phyloP scores from a whole-genome alignment of 1,140 invertebrate genomes.

The Anastatus disparis region DNA sequence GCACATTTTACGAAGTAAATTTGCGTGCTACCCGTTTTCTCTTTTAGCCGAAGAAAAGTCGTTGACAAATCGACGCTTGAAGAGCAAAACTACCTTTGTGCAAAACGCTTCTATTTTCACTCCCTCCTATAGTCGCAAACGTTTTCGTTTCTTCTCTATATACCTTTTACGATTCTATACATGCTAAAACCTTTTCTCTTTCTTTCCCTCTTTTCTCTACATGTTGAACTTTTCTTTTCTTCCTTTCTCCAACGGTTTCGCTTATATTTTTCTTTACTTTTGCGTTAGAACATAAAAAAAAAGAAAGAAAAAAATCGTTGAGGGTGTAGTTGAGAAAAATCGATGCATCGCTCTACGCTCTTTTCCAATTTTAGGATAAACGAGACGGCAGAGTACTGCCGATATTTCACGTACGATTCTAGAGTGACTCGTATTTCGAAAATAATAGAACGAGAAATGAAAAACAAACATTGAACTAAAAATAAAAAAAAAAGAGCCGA shows the following conservation, averaged over 20 bases:
- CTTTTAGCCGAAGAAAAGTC: neutral
- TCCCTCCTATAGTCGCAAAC: neutral
- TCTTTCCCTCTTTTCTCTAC: neutral
- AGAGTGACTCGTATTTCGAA: neutral
- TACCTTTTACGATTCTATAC: neutral
- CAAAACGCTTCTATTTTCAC: constrained; percentile 15
- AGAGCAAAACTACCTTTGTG: constrained; percentile 3
- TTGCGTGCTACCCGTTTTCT: constrained; percentile 13
- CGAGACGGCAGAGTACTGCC: neutral
- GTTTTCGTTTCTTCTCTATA: neutral
- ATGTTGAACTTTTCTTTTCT: neutral
- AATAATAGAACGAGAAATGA: constrained; percentile 31
- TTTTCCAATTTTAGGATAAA: constrained; percentile 21
- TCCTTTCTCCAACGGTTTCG: neutral
- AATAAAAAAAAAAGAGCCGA: neutral
- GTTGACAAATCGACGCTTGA: constrained; percentile 34
- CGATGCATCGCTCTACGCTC: neutral
- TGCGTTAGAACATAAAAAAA: too few species aligned
- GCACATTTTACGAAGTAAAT: too few species aligned
- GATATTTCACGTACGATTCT: constrained; percentile 1
- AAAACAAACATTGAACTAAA: constrained; percentile 11
- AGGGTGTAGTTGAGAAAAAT: too few species aligned
- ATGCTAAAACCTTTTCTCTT: neutral
- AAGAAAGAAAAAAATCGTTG: too few species aligned
- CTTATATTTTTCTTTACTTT: neutral